Conservation (phyloP, 1,140 invertebrate genomes). For the Zaprionus tsacasi region DNA sequence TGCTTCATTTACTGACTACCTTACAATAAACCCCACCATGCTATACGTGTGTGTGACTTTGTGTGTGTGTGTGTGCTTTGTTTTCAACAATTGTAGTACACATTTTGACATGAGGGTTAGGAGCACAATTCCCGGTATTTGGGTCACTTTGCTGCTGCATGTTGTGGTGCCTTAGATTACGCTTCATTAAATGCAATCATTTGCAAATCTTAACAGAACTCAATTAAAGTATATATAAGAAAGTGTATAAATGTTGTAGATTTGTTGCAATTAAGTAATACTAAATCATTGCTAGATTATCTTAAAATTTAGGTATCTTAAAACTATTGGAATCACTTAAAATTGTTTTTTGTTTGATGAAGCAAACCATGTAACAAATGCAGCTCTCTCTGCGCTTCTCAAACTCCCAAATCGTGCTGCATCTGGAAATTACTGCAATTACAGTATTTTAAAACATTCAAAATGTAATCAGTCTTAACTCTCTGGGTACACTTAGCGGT, state of each 20-base stretch:
- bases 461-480: constrained; percentile 25
- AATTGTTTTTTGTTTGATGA: too few species aligned
- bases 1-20: constrained; percentile 25
- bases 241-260: not conserved
- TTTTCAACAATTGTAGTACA: constrained; percentile 1
- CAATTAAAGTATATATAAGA: not conserved
- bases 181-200: constrained; percentile 3
- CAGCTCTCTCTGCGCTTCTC: too few species aligned
- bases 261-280: not conserved
- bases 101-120: constrained; percentile 5
- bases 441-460: constrained; percentile 1
- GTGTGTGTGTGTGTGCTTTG: constrained; percentile 2
- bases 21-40: not conserved
- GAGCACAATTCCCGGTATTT: constrained; percentile 3
- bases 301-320: not conserved
- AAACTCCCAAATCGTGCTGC: too few species aligned
- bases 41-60: not conserved
- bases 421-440: too few species aligned
- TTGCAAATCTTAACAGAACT: not conserved
- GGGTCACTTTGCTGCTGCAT: not conserved
- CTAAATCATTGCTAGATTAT: not conserved
- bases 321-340: not conserved
- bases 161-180: not conserved
- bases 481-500: constrained; percentile 8
- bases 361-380: too few species aligned